Base-by-base conservation (phyloP, 1,140 invertebrate genomes). In the Pemphigus obesinymphae region DNA sequence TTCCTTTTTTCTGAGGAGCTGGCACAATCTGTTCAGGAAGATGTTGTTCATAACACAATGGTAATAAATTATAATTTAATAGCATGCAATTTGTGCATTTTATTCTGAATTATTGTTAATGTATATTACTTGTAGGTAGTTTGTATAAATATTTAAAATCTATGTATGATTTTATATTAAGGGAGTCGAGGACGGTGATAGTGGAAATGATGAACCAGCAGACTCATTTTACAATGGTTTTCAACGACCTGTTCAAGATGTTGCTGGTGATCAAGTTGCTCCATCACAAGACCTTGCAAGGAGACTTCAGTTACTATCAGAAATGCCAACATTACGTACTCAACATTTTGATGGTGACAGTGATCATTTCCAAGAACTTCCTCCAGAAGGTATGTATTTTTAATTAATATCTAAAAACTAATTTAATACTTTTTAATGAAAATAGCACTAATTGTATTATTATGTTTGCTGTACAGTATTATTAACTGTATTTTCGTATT, bases 401-500 rank as follows among this genome's bases (percentile, higher is more conserved):
- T 53, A 40, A 3, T 37, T 26, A 31, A 53, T 37, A 26, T 53
- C 20, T 1, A 34, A 66, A 66, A 23, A 26, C 10, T n/a, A 34
- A n/a, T 50, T 17, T 73, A 17, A 75, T 53, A 50, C 53, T 50
- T 45, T 26, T 43, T 68, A n/a, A 34, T 15, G 17, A 23, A 40
- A 43, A 43, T 43, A 70, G 11, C 45, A 0, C 8, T 34, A 3
- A 34, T 48, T 89, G 87, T 82, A 89, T 92, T 10, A 81, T 26
- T 26, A 40, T 40, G 8, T 40, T 40, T 40, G 37, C 8, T 83
- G 70, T 55, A 17, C 45, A 85, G 95, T 98, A 80, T 89, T 97
- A 84, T 88, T 97, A 15, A 91, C 92, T 63, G 94, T 97, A 82
- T 97, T 98, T 87, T 92, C 92, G 31, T 94, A 96, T 86, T 88